Evolutionary conservation across 2,888 invertebrate species (phyloP).

Genomic region (Callimorpha dominula): DNA sequence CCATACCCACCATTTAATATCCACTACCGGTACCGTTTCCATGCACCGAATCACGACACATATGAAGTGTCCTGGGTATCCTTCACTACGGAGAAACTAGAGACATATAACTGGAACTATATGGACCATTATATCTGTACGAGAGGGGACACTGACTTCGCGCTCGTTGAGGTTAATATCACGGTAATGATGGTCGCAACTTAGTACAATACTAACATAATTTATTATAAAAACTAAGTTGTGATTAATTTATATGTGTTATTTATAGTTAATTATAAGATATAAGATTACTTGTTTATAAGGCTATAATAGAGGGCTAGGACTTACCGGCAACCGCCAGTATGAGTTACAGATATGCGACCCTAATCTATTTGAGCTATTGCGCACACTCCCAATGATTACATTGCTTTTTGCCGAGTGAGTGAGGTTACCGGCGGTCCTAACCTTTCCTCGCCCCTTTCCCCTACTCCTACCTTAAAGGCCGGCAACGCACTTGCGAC

Average conservation of each 20-base stretch:
- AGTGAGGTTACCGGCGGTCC: no score
- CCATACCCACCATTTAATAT: conserved; percentile 97
- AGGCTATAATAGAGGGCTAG: no score
- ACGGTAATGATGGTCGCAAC: conserved; percentile 41
- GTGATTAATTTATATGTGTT: conserved; percentile 21
- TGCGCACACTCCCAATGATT: no score
- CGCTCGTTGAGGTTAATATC: conserved; percentile 91
- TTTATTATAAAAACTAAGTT: conserved; percentile 12
- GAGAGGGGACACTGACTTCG: conserved; percentile 96
- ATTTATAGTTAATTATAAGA: not conserved
- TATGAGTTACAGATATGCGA: no score
- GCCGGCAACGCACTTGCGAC: no score
- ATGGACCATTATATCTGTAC: conserved; percentile 99
- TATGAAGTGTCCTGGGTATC: conserved; percentile 98
- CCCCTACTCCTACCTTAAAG: no score
- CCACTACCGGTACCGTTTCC: conserved; percentile 96
- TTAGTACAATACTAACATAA: conserved; percentile 20
- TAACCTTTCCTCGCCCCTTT: no score
- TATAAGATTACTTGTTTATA: no score
- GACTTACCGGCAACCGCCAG: no score
- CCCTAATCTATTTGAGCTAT: no score
- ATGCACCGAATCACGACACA: conserved; percentile 96
- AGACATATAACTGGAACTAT: conserved; percentile 99
- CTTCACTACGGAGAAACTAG: conserved; percentile 97
- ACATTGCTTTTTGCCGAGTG: no score